Evolutionary conservation across 2,888 invertebrate genomes (phyloP).

Genomic region (Syritta pipiens): DNA sequence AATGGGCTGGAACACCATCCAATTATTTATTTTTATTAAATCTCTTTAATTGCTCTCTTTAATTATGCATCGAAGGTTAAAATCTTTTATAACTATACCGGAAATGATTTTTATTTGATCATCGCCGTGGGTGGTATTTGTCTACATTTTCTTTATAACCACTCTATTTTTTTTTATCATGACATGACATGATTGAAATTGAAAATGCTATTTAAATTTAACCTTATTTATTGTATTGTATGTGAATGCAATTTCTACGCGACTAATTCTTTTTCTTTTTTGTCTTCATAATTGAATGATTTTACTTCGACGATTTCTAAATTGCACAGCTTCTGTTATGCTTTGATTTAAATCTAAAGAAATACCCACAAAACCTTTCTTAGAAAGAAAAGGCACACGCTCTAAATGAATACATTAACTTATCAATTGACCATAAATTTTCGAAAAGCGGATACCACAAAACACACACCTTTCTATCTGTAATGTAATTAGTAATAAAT

Average conservation of each 20-base stretch:
- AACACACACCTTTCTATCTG: constrained; percentile 26
- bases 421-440: constrained; percentile 30
- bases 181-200: no score
- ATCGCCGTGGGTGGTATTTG: constrained; percentile 44
- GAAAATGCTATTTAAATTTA: no score
- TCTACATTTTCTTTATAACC: no score
- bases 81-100: neutral
- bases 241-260: no score
- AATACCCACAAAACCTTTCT: constrained; percentile 13
- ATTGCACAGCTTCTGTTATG: constrained; percentile 48
- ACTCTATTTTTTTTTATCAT: no score
- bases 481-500: constrained; percentile 64
- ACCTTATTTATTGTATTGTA: no score
- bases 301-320: no score
- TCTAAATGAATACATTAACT: constrained; percentile 56
- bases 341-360: neutral
- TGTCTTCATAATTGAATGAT: no score
- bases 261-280: no score
- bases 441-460: neutral
- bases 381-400: constrained; percentile 22
- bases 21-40: neutral
- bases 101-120: neutral
- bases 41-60: neutral
- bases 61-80: neutral
- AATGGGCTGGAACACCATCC: no score